Evolutionary conservation across 2,888 invertebrate species (phyloP).

Genomic region (Xylocampa areola): DNA sequence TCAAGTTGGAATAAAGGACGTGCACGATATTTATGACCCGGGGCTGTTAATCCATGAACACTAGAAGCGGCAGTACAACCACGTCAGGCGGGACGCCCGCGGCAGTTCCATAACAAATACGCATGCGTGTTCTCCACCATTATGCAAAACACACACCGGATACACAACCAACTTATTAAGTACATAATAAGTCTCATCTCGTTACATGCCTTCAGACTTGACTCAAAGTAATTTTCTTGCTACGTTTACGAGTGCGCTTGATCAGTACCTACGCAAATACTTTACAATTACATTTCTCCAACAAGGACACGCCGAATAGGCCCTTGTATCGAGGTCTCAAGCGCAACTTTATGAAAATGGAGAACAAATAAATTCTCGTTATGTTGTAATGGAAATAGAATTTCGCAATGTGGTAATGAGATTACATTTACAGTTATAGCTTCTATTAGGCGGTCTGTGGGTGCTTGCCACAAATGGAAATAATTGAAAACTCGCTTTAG

Average conservation of each 20-base stretch:
- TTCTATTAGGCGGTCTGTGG: constrained; percentile 72
- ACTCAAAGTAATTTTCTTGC: constrained; percentile 64
- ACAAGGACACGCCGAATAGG: constrained; percentile 70
- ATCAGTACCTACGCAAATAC: constrained; percentile 68
- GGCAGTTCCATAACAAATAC: constrained; percentile 65
- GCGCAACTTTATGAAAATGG: constrained; percentile 81
- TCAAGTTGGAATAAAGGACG: constrained; percentile 57
- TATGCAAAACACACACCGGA: constrained; percentile 83
- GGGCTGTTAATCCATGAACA: constrained; percentile 65
- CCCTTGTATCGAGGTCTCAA: constrained; percentile 72
- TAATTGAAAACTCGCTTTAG: constrained; percentile 56
- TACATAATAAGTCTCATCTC: constrained; percentile 75
- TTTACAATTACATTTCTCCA: constrained; percentile 72
- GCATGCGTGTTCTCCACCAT: constrained; percentile 74
- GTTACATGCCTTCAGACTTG: constrained; percentile 65
- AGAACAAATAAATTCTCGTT: constrained; percentile 84
- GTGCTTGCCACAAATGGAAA: constrained; percentile 70
- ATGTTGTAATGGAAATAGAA: constrained; percentile 79
- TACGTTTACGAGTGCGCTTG: constrained; percentile 54
- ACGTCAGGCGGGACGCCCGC: constrained; percentile 56
- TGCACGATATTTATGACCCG: constrained; percentile 64
- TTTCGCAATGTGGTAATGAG: constrained; percentile 80
- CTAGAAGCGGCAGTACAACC: constrained; percentile 65
- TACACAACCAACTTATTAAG: constrained; percentile 75
- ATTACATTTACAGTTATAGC: constrained; percentile 77